Percentiles rank a stretch among this genome's conserved stretches.
Evolutionary conservation across 2,797 vertebrate genomes (phyloP).

Genomic region (Phalanger gymnotis): DNA sequence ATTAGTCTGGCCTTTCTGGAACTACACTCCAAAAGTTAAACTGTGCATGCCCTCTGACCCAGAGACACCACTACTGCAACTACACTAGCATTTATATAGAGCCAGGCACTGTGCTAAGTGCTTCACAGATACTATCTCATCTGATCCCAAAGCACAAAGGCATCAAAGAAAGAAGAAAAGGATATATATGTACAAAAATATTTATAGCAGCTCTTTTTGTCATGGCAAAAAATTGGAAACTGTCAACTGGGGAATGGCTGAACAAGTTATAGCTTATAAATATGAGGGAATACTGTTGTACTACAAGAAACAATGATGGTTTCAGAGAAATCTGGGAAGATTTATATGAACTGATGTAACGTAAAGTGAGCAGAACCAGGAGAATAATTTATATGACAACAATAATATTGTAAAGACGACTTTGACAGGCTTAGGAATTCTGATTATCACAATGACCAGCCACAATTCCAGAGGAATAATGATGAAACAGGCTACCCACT

Average conservation of each 20-base stretch:
- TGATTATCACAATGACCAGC: neutral
- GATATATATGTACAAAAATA: neutral
- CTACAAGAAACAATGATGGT: neutral
- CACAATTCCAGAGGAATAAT: neutral
- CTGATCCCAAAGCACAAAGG: neutral
- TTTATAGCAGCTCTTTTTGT: neutral
- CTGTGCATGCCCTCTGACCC: neutral
- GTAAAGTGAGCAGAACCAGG: neutral
- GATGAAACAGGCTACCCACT: neutral
- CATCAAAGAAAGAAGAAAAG: neutral
- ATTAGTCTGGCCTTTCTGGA: neutral
- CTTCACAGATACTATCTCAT: neutral
- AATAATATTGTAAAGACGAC: neutral
- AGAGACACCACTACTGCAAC: neutral
- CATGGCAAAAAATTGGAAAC: neutral
- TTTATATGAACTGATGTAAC: neutral
- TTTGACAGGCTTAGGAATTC: neutral
- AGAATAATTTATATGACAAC: neutral
- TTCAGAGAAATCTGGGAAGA: neutral
- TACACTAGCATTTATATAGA: neutral
- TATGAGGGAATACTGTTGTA: neutral
- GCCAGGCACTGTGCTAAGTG: neutral
- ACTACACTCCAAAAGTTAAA: neutral
- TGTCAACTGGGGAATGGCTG: neutral
- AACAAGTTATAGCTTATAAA: neutral